Conservation (phyloP, 1,140 invertebrate species). For the Oscheius sp. region DNA sequence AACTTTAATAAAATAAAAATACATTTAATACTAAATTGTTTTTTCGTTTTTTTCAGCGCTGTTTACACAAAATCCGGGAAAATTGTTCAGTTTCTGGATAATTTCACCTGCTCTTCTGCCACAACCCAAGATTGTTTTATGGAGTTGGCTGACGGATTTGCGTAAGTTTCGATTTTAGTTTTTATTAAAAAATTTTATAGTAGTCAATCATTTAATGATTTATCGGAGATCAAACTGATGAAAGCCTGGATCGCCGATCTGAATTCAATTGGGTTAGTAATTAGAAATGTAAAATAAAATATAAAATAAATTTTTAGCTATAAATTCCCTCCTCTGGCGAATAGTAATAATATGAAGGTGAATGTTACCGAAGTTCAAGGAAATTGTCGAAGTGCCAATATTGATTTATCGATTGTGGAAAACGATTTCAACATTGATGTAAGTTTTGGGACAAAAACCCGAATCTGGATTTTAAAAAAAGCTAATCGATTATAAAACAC, state of each 20-base stretch:
- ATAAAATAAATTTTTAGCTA: background rate
- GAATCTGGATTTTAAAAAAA: too few relatives aligned
- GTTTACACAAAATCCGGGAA: slow-evolving; percentile 23
- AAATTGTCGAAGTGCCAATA: background rate
- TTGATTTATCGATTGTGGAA: too few relatives aligned
- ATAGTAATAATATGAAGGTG: background rate
- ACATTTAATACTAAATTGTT: too few relatives aligned
- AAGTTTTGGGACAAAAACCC: too few relatives aligned
- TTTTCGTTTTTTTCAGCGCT: slow-evolving; percentile 11
- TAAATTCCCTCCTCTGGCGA: background rate
- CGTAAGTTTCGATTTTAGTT: background rate
- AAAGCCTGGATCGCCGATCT: background rate
- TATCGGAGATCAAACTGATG: background rate
- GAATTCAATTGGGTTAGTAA: background rate
- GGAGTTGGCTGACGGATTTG: background rate
- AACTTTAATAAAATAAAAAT: background rate
- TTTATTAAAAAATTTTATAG: background rate
- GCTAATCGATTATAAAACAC: too few relatives aligned
- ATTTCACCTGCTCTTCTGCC: background rate
- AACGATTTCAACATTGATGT: too few relatives aligned
- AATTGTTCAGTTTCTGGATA: slow-evolving; percentile 2
- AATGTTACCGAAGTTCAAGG: background rate
- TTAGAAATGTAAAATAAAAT: too few relatives aligned
- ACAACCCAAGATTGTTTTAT: background rate
- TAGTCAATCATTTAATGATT: background rate